Evolutionary conservation across 2,888 invertebrate genomes (phyloP).

Genomic region (Liopterus haemorrhoidalis): DNA sequence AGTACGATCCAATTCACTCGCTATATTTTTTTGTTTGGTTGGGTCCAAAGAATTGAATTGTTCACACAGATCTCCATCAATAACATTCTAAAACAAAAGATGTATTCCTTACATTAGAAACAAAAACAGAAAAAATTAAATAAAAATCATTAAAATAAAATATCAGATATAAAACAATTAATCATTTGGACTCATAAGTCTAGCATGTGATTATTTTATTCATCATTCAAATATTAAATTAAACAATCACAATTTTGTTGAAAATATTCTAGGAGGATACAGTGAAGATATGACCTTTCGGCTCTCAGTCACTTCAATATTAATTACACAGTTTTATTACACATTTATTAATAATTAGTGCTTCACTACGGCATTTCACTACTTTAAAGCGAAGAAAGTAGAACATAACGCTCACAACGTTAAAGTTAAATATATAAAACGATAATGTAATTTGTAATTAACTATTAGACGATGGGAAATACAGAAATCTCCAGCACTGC

Average conservation of each 20-base stretch:
- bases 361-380: too few species aligned
- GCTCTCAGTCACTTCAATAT: too few species aligned
- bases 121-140: background rate
- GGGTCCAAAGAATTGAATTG: slow-evolving; percentile 96
- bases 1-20: slow-evolving; percentile 89
- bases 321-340: too few species aligned
- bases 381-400: too few species aligned
- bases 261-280: slow-evolving; percentile 3
- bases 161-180: slow-evolving; percentile 20
- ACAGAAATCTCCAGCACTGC: too few species aligned
- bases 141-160: background rate
- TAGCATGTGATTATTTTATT: slow-evolving; percentile 37
- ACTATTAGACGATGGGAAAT: too few species aligned
- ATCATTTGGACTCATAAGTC: slow-evolving; percentile 40
- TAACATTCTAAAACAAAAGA: slow-evolving; percentile 72
- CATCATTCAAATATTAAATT: slow-evolving; percentile 28
- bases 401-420: too few species aligned
- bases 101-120: background rate
- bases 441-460: too few species aligned
- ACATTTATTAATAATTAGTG: too few species aligned
- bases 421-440: too few species aligned
- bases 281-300: background rate
- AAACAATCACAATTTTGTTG: slow-evolving; percentile 26
- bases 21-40: slow-evolving; percentile 89
- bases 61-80: slow-evolving; percentile 98